Evolutionary conservation across 1,140 invertebrate species (phyloP).

Genomic region (Microplitis demolitor): DNA sequence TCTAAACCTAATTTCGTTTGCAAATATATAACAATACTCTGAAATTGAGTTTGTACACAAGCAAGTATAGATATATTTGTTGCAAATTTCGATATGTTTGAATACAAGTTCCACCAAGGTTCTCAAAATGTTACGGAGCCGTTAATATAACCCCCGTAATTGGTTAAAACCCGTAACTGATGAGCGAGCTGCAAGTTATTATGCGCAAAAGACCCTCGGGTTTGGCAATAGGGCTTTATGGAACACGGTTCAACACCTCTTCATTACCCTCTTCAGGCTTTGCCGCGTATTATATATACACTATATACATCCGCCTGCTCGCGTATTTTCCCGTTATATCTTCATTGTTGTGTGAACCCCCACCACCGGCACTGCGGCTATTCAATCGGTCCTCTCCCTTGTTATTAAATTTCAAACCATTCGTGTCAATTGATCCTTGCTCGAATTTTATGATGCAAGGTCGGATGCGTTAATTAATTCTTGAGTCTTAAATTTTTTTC

Average conservation of each 20-base stretch:
- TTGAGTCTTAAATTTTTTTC: too few species aligned
- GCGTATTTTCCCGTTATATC: background rate
- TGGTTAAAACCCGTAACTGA: slow-evolving; percentile 62
- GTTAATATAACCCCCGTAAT: slow-evolving; percentile 43
- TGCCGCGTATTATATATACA: slow-evolving; percentile 1
- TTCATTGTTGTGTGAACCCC: background rate
- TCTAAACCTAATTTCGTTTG: too few species aligned
- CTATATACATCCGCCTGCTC: background rate
- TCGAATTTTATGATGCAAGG: background rate
- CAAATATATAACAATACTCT: too few species aligned
- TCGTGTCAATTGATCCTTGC: slow-evolving; percentile 21
- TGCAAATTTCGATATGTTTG: too few species aligned
- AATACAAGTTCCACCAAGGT: too few species aligned
- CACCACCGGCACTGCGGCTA: background rate
- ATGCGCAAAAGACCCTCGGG: slow-evolving; percentile 51
- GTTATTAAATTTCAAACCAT: slow-evolving; percentile 19
- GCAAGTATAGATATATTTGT: too few species aligned
- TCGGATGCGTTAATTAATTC: too few species aligned
- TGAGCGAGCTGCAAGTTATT: slow-evolving; percentile 59
- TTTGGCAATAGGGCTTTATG: slow-evolving; percentile 45
- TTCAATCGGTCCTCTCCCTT: background rate
- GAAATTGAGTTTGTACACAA: too few species aligned
- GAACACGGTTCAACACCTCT: slow-evolving; percentile 61
- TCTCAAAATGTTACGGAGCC: background rate
- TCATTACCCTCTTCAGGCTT: slow-evolving; percentile 55